Evolutionary conservation across 2,797 vertebrate species (phyloP).

Genomic region (Gallirallus australis): DNA sequence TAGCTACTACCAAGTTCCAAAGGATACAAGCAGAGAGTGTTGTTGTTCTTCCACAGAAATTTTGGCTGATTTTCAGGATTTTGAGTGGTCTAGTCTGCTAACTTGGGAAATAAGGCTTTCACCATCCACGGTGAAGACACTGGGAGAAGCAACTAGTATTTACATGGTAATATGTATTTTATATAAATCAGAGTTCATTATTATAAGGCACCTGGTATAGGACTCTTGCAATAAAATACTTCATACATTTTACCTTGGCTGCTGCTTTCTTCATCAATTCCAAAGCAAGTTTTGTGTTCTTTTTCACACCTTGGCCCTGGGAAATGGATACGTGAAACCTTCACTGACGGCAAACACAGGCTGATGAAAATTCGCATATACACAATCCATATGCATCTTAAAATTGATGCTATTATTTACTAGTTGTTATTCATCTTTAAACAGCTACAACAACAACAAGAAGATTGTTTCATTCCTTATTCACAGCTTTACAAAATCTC

Average conservation of each 20-base stretch:
- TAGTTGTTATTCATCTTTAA: background rate
- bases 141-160: background rate
- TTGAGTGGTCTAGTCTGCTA: background rate
- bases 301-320: conserved; percentile 91
- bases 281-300: conserved; percentile 86
- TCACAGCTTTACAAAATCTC: background rate
- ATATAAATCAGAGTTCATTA: background rate
- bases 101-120: background rate
- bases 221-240: background rate
- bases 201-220: background rate
- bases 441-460: background rate
- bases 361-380: background rate
- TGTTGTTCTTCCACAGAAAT: background rate
- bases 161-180: background rate
- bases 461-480: background rate
- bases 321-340: background rate
- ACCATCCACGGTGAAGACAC: background rate
- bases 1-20: background rate
- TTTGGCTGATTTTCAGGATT: background rate
- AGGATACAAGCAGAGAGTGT: background rate
- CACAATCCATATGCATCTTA: background rate
- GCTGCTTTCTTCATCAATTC: conserved; percentile 91
- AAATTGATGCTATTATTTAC: background rate
- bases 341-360: background rate
- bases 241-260: conserved; percentile 82